These are phyloP conservation scores for Prinia subflava DNA, from an alignment of 2,113 vertebrate species.

Conservation along the genomic window DNA sequence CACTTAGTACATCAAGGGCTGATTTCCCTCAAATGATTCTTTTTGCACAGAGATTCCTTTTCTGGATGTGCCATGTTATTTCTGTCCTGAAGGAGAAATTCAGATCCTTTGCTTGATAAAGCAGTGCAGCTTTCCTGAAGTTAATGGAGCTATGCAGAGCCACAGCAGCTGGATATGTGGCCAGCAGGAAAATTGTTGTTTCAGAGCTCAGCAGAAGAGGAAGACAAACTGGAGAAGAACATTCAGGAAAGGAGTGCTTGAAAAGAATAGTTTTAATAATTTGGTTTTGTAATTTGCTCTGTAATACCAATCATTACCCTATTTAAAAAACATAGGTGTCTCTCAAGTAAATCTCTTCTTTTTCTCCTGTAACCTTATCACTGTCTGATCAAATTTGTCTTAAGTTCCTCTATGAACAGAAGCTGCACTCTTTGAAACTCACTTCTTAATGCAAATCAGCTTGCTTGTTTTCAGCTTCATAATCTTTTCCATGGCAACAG, in stretches of 20 bases:
- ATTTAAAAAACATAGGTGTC: neutral
- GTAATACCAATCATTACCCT: neutral
- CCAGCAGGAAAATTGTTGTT: neutral
- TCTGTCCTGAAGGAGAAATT: neutral
- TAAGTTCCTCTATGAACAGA: slow-evolving; percentile 1
- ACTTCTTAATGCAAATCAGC: slow-evolving; percentile 11
- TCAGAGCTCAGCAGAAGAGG: neutral
- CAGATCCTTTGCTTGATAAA: neutral
- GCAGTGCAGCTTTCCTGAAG: neutral
- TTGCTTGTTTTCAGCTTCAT: neutral
- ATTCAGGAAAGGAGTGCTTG: neutral
- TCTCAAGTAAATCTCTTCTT: neutral
- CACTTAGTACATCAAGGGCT: neutral
- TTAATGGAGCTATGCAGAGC: neutral
- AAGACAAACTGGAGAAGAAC: neutral
- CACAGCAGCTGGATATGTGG: neutral
- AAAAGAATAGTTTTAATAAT: neutral
- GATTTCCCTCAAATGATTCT: neutral
- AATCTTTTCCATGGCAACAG: neutral
- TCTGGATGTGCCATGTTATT: neutral
- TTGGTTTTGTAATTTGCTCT: slow-evolving; percentile 1
- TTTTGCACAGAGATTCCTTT: neutral
- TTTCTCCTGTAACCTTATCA: neutral
- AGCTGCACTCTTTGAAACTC: slow-evolving; percentile 15
- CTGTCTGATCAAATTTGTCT: slow-evolving; percentile 9